These are phyloP conservation scores for Cephalopholis sonnerati DNA, from an alignment of 2,113 vertebrate species.

Conservation along the genomic window DNA sequence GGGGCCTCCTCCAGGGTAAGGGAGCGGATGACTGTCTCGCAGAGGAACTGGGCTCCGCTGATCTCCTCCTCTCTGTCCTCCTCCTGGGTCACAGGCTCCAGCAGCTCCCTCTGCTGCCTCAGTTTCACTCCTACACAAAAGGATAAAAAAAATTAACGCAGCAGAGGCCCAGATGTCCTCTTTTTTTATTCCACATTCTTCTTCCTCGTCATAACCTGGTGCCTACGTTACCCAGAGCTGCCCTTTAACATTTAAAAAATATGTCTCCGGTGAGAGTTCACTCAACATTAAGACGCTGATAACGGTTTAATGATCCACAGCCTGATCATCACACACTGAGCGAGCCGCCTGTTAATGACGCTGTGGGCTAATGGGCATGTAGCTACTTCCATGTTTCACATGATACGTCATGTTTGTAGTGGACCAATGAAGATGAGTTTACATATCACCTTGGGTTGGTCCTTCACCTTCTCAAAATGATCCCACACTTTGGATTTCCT, in stretches of 20 bases:
- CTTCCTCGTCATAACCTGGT: neutral
- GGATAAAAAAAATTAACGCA: neutral
- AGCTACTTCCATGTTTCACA: too few species aligned
- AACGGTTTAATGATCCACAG: too few species aligned
- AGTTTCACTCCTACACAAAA: slow-evolving; percentile 55
- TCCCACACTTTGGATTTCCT: too few species aligned
- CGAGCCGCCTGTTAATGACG: too few species aligned
- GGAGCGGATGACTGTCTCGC: slow-evolving; percentile 98
- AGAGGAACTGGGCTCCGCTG: slow-evolving; percentile 98
- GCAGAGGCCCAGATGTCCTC: too few species aligned
- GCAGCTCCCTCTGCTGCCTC: slow-evolving; percentile 67
- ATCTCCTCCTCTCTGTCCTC: slow-evolving; percentile 96
- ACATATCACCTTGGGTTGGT: too few species aligned
- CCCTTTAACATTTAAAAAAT: neutral
- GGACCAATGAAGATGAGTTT: too few species aligned
- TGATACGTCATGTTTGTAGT: too few species aligned
- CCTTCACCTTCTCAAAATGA: too few species aligned
- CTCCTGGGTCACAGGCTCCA: slow-evolving; percentile 80
- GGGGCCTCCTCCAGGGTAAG: slow-evolving; percentile 95
- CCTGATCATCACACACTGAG: too few species aligned
- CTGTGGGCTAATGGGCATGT: too few species aligned
- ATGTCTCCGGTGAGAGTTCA: neutral
- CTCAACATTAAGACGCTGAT: too few species aligned
- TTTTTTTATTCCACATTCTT: neutral
- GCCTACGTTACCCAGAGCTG: neutral